Conservation (phyloP, 1,140 invertebrate genomes). For the Heliconius himera region DNA sequence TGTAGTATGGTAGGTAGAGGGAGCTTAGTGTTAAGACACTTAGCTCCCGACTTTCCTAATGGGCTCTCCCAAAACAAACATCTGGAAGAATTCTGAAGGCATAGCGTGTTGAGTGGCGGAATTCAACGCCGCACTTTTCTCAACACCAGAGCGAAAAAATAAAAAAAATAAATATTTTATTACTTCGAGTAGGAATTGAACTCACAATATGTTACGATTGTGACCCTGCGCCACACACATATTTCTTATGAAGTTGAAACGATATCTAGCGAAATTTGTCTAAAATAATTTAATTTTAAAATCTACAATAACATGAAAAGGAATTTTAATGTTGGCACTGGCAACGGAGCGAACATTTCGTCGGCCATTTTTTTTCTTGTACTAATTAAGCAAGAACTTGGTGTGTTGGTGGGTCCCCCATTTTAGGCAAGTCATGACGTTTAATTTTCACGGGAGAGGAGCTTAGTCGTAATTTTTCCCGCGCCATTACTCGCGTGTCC, state of each 20-base stretch:
- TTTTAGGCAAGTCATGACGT: conserved; percentile 40
- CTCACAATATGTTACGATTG: too few relatives aligned
- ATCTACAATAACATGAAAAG: conserved; percentile 1
- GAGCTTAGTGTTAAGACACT: too few relatives aligned
- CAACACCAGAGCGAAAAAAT: too few relatives aligned
- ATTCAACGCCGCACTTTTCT: too few relatives aligned
- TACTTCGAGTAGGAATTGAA: too few relatives aligned
- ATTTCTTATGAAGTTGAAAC: neutral
- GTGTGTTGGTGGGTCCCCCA: conserved; percentile 27
- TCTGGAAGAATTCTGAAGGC: too few relatives aligned
- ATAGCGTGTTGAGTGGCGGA: too few relatives aligned
- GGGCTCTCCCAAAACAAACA: too few relatives aligned
- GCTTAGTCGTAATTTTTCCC: conserved; percentile 66
- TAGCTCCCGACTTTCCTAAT: too few relatives aligned
- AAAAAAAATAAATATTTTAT: too few relatives aligned
- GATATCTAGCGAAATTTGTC: neutral
- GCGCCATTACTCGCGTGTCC: conserved; percentile 72
- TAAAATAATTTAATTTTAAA: neutral
- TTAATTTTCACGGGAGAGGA: conserved; percentile 57
- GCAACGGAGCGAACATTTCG: neutral
- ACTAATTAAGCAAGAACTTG: conserved; percentile 44
- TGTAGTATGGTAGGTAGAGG: too few relatives aligned
- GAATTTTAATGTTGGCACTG: neutral
- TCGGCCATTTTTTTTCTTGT: conserved; percentile 23
- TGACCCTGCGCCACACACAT: neutral